A percentile compares a stretch with the other conserved stretches of the same genome.
These are phyloP conservation scores for Melanotaenia nigrans DNA, from an alignment of 2,797 vertebrate genomes.

Conservation along the genomic window DNA sequence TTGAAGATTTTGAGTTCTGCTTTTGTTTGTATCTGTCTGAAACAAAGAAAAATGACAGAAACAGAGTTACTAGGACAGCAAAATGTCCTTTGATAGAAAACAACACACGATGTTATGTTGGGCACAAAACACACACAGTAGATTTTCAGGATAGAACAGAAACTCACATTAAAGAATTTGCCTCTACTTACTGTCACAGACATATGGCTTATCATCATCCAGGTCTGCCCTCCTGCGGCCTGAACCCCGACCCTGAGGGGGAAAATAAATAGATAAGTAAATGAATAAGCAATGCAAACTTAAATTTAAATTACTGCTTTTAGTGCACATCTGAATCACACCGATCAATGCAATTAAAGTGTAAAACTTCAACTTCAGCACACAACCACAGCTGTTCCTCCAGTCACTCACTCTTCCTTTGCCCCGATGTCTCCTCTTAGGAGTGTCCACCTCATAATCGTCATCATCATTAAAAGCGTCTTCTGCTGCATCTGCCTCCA, in stretches of 20 bases:
- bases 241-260: constrained; percentile 90
- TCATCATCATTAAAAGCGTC: constrained; percentile 95
- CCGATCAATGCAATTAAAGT: not conserved
- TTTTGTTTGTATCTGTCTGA: constrained; percentile 94
- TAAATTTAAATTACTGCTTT: not conserved
- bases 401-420: constrained; percentile 91
- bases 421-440: constrained; percentile 94
- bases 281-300: not conserved
- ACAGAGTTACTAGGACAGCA: constrained; percentile 30
- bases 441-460: constrained; percentile 95
- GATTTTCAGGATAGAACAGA: not conserved
- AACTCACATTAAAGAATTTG: not conserved
- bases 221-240: constrained; percentile 91
- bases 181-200: constrained; percentile 95
- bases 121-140: not conserved
- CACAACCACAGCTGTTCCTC: not conserved
- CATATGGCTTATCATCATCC: constrained; percentile 96
- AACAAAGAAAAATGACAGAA: constrained; percentile 75
- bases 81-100: constrained; percentile 9
- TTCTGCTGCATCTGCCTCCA: constrained; percentile 96
- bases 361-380: not conserved
- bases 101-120: not conserved
- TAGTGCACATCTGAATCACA: not conserved
- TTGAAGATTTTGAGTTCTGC: constrained; percentile 88
- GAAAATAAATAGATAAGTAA: constrained; percentile 3